These are phyloP conservation scores for Salvator merianae DNA, from an alignment of 2,113 vertebrate genomes.

Conservation along the genomic window DNA sequence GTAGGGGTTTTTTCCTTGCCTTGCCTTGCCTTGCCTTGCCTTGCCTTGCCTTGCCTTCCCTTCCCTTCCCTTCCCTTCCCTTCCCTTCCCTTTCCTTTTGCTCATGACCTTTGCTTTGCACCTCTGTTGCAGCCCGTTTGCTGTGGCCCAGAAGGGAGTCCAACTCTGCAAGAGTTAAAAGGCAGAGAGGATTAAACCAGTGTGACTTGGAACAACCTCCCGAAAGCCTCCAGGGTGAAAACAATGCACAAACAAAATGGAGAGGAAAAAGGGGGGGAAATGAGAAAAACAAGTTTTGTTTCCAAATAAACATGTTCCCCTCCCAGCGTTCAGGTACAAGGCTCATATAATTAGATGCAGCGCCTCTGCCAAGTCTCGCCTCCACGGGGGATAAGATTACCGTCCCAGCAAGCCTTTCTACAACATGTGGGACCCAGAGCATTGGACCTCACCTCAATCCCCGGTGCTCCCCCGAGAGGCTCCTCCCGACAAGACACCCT, in stretches of 20 bases:
- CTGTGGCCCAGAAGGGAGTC: no score
- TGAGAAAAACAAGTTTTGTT: slow-evolving; percentile 65
- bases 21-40: no score
- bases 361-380: slow-evolving; percentile 55
- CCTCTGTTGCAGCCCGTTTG: no score
- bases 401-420: slow-evolving; percentile 36
- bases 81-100: no score
- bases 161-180: slow-evolving; percentile 53
- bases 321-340: slow-evolving; percentile 61
- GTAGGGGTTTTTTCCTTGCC: no score
- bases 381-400: slow-evolving; percentile 47
- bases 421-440: slow-evolving; percentile 37
- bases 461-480: background rate
- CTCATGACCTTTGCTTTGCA: no score
- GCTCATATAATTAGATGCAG: slow-evolving; percentile 5
- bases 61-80: no score
- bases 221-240: slow-evolving; percentile 43
- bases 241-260: slow-evolving; percentile 32
- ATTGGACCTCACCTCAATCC: slow-evolving; percentile 5
- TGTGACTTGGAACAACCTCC: slow-evolving; percentile 38
- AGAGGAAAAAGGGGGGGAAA: slow-evolving; percentile 6
- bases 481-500: no score
- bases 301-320: slow-evolving; percentile 70
- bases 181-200: background rate
- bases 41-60: no score